Percentiles rank a stretch among this genome's conserved stretches.
Conservation (phyloP, 2,797 vertebrate species). For the Crax fasciolata region DNA sequence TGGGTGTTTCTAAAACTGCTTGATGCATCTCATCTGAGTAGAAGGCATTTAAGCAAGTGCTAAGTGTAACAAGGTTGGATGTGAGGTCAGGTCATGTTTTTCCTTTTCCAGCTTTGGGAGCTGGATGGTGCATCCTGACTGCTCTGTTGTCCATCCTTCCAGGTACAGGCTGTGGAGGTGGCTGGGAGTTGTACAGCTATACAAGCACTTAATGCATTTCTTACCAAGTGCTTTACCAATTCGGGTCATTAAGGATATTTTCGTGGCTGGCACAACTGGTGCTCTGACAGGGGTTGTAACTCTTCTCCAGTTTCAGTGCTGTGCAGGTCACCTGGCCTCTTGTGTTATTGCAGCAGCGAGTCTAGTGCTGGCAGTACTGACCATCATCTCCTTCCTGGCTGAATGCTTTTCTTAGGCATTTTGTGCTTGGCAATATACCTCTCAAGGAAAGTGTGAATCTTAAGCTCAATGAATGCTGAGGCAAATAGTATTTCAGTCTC, state of each 20-base stretch:
- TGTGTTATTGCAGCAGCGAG: background rate
- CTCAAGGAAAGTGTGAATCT: conserved; percentile 23
- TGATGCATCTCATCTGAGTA: conserved; percentile 20
- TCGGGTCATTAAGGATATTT: background rate
- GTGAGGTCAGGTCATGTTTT: background rate
- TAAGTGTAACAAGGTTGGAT: background rate
- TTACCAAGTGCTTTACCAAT: background rate
- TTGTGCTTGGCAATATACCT: conserved; percentile 3
- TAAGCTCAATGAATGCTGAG: conserved; percentile 11
- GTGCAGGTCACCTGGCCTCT: background rate
- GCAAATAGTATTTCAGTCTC: conserved; percentile 13
- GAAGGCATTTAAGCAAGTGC: background rate
- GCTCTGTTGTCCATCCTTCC: rapidly evolving
- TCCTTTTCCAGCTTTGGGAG: background rate
- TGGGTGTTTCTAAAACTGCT: background rate
- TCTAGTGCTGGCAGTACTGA: background rate
- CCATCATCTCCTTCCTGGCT: background rate
- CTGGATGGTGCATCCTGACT: rapidly evolving
- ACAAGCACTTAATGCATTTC: background rate
- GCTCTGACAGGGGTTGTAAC: background rate
- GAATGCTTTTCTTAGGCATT: background rate
- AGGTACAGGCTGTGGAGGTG: background rate
- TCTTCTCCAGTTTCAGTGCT: background rate
- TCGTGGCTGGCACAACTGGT: background rate
- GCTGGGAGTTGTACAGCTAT: background rate